Conservation (phyloP, 2,888 invertebrate genomes). For the Drosophila greeni region DNA sequence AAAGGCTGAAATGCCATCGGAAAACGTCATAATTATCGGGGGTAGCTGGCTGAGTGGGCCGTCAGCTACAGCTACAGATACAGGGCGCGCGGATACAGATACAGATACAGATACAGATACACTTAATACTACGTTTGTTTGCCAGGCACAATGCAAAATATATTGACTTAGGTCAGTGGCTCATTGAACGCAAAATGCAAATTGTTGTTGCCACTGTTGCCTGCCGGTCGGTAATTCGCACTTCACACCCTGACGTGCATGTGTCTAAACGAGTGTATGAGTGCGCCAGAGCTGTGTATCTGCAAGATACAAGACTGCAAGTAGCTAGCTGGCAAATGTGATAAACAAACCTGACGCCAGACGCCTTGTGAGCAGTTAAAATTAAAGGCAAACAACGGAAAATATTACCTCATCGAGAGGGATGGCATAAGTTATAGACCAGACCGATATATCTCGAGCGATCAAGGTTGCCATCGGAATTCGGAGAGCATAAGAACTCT, state of each 20-base stretch:
- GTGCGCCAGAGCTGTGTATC: constrained; percentile 40
- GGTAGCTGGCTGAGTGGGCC: constrained; percentile 60
- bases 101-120: constrained; percentile 30
- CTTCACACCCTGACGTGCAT: constrained; percentile 51
- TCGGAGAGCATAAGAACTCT: constrained; percentile 21
- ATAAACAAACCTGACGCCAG: constrained; percentile 69
- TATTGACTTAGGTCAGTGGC: constrained; percentile 78
- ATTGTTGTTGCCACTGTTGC: constrained; percentile 62
- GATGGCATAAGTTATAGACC: constrained; percentile 45
- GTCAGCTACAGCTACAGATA: constrained; percentile 31
- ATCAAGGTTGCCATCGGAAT: constrained; percentile 34
- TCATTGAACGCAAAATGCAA: constrained; percentile 78
- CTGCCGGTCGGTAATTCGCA: constrained; percentile 66
- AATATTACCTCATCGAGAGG: constrained; percentile 64
- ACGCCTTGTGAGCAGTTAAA: constrained; percentile 61
- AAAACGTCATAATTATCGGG: constrained; percentile 69
- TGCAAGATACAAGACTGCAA: constrained; percentile 64
- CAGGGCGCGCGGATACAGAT: constrained; percentile 37
- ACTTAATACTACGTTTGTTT: constrained; percentile 46
- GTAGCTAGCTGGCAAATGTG: constrained; percentile 68
- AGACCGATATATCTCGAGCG: constrained; percentile 34
- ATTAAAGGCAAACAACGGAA: constrained; percentile 53
- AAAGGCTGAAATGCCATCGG: constrained; percentile 22
- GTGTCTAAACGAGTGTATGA: constrained; percentile 9
- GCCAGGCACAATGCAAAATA: constrained; percentile 68